Base-by-base conservation (phyloP, 2,113 vertebrate genomes). In the Psittacula cyanocephala region DNA sequence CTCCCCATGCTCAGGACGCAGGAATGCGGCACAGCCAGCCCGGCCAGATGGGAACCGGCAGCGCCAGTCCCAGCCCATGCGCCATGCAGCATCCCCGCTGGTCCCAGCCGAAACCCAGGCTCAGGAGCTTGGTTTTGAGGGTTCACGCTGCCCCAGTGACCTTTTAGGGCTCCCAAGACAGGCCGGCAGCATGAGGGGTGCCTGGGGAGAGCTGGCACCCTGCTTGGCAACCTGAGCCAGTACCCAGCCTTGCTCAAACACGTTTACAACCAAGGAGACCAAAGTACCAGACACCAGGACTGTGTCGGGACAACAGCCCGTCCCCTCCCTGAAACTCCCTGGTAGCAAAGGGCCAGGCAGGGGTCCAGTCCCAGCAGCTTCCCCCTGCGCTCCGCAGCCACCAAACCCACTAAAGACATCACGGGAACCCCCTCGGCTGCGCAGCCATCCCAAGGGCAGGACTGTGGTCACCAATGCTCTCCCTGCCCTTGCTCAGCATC, bases 131-230 rank as follows among this genome's bases (percentile, higher is more conserved):
- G 22, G 19, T 19, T 71, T 31, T 8, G 71, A 31, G n/a, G 46
- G 23, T 5, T 44, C 77, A 28, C 1, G 0, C 9, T 68, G 53
- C 47, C 78, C 69, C 63, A 47, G 22, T 33, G 68, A 84, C 86
- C 81, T 4, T 3, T 7, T 0, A 29, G 17, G 35, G 29, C 24
- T 53, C 52, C 55, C 2, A 0, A 50, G 3, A 14, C 1, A 4
- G 11, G 28, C 29, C 2, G 11, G 25, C 46, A n/a, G 41, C 85
- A 31, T 11, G 17, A 0, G 0, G 29, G 71, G 41, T n/a, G 46
- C n/a, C 15, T 1, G 16, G 47, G 65, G 31, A 27, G 78, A 39
- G 55, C 11, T 44, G 37, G n/a, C 63, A 81, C 69, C 55, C 16
- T 3, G 22, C 39, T 49, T 59, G 59, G 44, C 91, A 80, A 44